A percentile compares a stretch with the other conserved stretches of the same genome.
phyloP scores from a whole-genome alignment of 2,888 invertebrate genomes.

The Andricus quercusramuli region DNA sequence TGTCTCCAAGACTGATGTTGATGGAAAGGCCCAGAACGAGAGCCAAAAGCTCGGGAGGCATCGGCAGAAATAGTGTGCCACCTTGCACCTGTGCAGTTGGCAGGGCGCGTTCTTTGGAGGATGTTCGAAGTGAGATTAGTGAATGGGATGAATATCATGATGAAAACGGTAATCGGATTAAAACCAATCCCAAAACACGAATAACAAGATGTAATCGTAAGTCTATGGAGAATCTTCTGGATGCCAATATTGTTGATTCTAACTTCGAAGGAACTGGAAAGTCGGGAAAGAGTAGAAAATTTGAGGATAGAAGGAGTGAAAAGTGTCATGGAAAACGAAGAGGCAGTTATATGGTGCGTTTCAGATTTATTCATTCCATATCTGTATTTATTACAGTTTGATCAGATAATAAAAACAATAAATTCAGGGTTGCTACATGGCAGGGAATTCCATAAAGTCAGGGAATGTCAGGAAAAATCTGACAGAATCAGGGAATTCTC shows the following conservation, averaged over 20 bases:
- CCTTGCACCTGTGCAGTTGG: conserved; percentile 82
- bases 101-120: conserved; percentile 86
- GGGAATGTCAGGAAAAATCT: too few species aligned
- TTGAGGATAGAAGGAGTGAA: conserved; percentile 63
- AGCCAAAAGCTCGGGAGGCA: conserved; percentile 63
- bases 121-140: conserved; percentile 84
- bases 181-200: conserved; percentile 79
- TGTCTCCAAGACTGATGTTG: conserved; percentile 72
- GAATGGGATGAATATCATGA: conserved; percentile 83
- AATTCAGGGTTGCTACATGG: too few species aligned
- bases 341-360: conserved; percentile 76
- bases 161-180: conserved; percentile 83
- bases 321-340: conserved; percentile 66
- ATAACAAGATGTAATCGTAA: conserved; percentile 82
- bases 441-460: too few species aligned
- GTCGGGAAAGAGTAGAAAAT: conserved; percentile 58
- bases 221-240: conserved; percentile 86
- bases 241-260: conserved; percentile 63
- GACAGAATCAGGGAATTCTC: too few species aligned
- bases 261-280: conserved; percentile 65
- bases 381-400: too few species aligned
- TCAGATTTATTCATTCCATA: background rate
- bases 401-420: too few species aligned
- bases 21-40: conserved; percentile 69
- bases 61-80: conserved; percentile 66